Evolutionary conservation across 2,113 vertebrate species (phyloP).

Genomic region (Grallaria varia): DNA sequence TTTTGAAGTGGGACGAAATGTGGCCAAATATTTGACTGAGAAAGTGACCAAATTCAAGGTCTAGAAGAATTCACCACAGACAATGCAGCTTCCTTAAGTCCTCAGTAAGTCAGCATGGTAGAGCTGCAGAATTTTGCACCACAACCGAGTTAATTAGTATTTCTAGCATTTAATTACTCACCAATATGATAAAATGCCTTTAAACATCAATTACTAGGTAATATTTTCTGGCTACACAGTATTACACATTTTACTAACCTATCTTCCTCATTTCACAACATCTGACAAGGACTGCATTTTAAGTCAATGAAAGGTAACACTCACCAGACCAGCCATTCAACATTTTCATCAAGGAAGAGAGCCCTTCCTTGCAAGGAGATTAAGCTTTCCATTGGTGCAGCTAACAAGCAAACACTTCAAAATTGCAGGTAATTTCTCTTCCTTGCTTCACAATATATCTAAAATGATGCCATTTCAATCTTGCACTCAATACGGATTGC

Average conservation of each 20-base stretch:
- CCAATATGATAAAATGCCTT: neutral
- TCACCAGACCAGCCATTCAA: constrained; percentile 60
- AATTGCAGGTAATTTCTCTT: neutral
- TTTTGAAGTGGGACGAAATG: neutral
- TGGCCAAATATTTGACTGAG: neutral
- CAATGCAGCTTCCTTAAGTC: neutral
- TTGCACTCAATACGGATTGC: neutral
- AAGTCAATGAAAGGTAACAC: constrained; percentile 14
- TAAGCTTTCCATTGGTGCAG: constrained; percentile 47
- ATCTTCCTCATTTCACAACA: neutral
- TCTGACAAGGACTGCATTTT: neutral
- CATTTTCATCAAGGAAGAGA: constrained; percentile 37
- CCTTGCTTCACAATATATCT: neutral
- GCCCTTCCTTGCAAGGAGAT: constrained; percentile 43
- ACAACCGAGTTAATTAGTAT: neutral
- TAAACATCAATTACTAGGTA: neutral
- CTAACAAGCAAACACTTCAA: neutral
- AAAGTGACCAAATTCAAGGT: neutral
- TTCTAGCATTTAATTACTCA: neutral
- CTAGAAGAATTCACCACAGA: neutral
- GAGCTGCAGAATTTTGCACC: neutral
- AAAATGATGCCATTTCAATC: neutral
- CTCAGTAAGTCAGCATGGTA: neutral
- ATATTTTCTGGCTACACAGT: neutral
- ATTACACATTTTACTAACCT: neutral